These are phyloP conservation scores for Endotricha flammealis DNA, from an alignment of 2,888 invertebrate genomes.

Conservation along the genomic window DNA sequence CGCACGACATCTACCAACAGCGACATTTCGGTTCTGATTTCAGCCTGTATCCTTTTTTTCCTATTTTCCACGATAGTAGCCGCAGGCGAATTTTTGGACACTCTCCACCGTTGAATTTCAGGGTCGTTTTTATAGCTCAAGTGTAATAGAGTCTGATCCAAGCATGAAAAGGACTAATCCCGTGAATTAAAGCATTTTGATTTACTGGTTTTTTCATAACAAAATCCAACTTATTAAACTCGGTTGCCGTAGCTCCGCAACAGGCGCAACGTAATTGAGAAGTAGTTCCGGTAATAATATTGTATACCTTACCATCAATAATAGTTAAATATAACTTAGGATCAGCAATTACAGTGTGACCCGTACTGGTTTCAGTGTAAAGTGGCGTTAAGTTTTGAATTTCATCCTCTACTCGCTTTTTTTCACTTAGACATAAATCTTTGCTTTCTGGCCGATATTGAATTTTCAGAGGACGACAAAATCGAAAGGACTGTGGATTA, in stretches of 20 bases:
- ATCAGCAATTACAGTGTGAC: conserved; percentile 3
- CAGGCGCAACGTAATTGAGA: conserved; percentile 11
- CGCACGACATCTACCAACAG: conserved; percentile 7
- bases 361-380: conserved; percentile 4
- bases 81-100: too few species aligned
- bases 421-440: conserved; percentile 6
- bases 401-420: conserved; percentile 7
- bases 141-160: conserved; percentile 10
- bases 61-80: too few species aligned
- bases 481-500: conserved; percentile 7
- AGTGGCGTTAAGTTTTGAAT: conserved; percentile 4
- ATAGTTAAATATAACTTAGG: conserved; percentile 4
- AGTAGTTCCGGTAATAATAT: conserved; percentile 2
- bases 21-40: conserved; percentile 1
- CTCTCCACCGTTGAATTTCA: too few species aligned
- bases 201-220: neutral
- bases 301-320: conserved; percentile 11
- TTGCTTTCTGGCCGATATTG: conserved; percentile 3
- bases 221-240: conserved; percentile 12
- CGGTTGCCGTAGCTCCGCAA: conserved; percentile 5
- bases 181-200: neutral
- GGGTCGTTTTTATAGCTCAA: conserved; percentile 11
- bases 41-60: too few species aligned
- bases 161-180: neutral
- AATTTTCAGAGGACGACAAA: conserved; percentile 7